phyloP scores from a whole-genome alignment of 2,797 vertebrate genomes.

The Xerus rutilus region DNA sequence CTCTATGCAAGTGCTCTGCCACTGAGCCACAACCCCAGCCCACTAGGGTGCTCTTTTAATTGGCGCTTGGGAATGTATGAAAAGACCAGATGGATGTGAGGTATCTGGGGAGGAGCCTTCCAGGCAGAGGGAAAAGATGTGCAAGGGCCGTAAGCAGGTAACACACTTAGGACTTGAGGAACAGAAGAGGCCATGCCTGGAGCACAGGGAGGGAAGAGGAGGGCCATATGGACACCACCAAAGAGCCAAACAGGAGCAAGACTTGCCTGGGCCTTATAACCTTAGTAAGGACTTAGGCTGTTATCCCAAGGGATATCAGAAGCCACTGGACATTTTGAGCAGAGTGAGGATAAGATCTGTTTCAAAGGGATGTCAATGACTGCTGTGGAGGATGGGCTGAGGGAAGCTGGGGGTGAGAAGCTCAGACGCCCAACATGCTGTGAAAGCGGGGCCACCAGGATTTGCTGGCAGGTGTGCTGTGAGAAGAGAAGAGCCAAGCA shows the following conservation, averaged over 20 bases:
- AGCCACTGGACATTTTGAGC: background rate
- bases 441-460: no score
- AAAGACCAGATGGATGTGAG: background rate
- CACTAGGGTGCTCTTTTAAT: background rate
- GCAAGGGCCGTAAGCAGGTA: background rate
- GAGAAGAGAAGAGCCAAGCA: background rate
- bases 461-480: rapidly evolving
- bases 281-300: background rate
- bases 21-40: no score
- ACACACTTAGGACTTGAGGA: background rate
- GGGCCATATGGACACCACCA: rapidly evolving
- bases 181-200: rapidly evolving
- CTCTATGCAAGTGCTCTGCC: no score
- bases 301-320: background rate
- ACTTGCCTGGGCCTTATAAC: rapidly evolving
- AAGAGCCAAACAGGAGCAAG: background rate
- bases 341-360: background rate
- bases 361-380: background rate
- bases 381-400: rapidly evolving
- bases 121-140: background rate
- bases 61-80: background rate
- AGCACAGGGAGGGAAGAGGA: rapidly evolving
- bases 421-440: background rate
- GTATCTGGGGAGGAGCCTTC: background rate
- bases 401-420: no score